Evolutionary conservation across 2,888 invertebrate genomes (phyloP), one percentile per base, ranked within the genome.

Genomic region (Ennomos erosarius): DNA sequence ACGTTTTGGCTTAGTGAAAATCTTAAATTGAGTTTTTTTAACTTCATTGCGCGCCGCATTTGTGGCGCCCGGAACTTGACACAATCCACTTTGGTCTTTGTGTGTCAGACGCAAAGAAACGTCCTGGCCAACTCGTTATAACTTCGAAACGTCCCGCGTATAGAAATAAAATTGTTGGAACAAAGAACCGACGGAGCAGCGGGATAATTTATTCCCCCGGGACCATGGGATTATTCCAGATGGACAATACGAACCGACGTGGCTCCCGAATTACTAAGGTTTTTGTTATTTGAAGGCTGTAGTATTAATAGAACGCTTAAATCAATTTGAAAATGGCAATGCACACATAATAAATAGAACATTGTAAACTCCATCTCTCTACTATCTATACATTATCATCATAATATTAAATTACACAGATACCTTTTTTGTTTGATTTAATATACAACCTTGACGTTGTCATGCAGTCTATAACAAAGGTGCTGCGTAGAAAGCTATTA

Each of bases 181-280:
- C 83, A 83, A 83, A 85, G 83, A 77, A 78, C 73, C 63, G 72
- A 26, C 40, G 36, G 12, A 65, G 44, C 36, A 58, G 66, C 63
- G 67, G 70, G 76, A 80, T 85, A 84, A 85, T 85, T 82, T 84
- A 85, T 85, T 82, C 84, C 64, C 69, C 63, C 64, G 75, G 68
- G 66, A 64, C 57, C 59, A 55, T 57, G 50, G 49, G 64, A 64
- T 67, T 70, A 68, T 71, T 74, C 68, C 69, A 64, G 65, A 62
- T 67, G 65, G 70, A 71, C 68, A 66, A 39, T 53, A 63, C 57
- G 62, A 46, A 50, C 55, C 12, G 37, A 55, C 43, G 55, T 45
- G 59, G 62, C 58, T 66, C 33, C 10, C 16, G 9, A 33, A 38
- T 26, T 45, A 12, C n/a, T 50, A 10, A 39, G 37, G 10, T 10